These are phyloP conservation scores for Alectura lathami DNA, from an alignment of 2,113 vertebrate species.

Conservation along the genomic window DNA sequence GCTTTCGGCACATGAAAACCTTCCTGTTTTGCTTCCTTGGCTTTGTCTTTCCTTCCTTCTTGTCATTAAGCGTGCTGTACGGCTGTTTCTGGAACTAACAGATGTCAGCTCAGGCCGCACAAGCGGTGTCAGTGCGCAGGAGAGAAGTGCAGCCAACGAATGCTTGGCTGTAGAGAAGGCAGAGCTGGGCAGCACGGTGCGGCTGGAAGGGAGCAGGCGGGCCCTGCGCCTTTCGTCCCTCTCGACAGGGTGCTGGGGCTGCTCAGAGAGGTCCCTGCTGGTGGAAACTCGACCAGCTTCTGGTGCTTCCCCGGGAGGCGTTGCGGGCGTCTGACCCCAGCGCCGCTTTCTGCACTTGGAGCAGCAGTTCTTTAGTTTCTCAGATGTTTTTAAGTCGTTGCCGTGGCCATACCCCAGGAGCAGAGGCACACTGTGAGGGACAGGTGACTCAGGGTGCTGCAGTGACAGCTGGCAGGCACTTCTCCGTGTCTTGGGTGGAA, in stretches of 20 bases:
- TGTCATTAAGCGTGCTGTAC: neutral
- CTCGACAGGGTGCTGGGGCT: neutral
- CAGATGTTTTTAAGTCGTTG: neutral
- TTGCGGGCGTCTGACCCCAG: fast-evolving
- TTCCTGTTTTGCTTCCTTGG: conserved; percentile 37
- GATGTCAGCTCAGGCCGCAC: fast-evolving
- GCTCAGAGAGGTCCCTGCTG: neutral
- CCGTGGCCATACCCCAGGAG: fast-evolving
- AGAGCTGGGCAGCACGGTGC: fast-evolving
- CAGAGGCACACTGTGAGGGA: neutral
- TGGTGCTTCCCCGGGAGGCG: neutral
- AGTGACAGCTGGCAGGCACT: neutral
- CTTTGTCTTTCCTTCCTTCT: conserved; percentile 26
- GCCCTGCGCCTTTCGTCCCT: fast-evolving
- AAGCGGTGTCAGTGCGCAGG: neutral
- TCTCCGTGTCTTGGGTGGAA: neutral
- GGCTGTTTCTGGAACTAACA: conserved; percentile 7
- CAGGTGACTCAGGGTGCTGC: no score
- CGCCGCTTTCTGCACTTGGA: neutral
- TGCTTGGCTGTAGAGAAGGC: neutral
- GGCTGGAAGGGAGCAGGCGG: fast-evolving
- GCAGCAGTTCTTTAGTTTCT: neutral
- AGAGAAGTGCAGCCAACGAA: neutral
- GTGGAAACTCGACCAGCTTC: neutral
- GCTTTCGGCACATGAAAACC: neutral